phyloP scores from a whole-genome alignment of 1,140 invertebrate genomes.

The Musca domestica region DNA sequence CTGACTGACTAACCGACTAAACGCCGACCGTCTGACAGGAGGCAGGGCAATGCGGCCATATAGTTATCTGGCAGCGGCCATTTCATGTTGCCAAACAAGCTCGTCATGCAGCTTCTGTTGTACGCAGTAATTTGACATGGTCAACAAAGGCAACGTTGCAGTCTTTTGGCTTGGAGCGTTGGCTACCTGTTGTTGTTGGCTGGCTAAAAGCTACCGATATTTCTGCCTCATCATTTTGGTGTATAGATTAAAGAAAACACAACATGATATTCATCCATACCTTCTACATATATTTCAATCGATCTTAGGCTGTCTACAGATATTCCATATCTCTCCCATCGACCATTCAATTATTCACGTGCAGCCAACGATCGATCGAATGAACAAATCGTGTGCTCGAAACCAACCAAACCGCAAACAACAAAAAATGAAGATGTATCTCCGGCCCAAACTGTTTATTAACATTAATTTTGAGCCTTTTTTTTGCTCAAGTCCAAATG shows the following conservation, averaged over 20 bases:
- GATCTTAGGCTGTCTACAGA: too few relatives aligned
- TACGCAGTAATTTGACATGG: slow-evolving; percentile 52
- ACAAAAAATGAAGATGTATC: too few relatives aligned
- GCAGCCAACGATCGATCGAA: too few relatives aligned
- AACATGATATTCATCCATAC: not conserved
- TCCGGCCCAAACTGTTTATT: slow-evolving; percentile 47
- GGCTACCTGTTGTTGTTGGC: not conserved
- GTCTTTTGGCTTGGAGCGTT: not conserved
- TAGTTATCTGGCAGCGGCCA: too few relatives aligned
- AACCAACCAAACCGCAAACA: too few relatives aligned
- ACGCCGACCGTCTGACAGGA: too few relatives aligned
- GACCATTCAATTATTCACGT: too few relatives aligned
- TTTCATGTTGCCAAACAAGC: slow-evolving; percentile 17
- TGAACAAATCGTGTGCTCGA: slow-evolving; percentile 23
- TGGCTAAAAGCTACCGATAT: not conserved
- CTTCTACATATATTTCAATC: not conserved
- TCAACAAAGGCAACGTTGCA: not conserved
- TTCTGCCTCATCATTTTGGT: not conserved
- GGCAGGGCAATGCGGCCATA: too few relatives aligned
- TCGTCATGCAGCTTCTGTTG: slow-evolving; percentile 51
- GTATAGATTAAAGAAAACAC: not conserved
- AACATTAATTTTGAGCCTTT: slow-evolving; percentile 55
- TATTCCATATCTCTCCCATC: too few relatives aligned
- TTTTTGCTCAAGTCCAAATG: slow-evolving; percentile 39
- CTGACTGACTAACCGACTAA: too few relatives aligned